Percentiles rank a stretch among this genome's conserved stretches.
Evolutionary conservation across 2,797 vertebrate species (phyloP).

Genomic region (Lagorchestes hirsutus): DNA sequence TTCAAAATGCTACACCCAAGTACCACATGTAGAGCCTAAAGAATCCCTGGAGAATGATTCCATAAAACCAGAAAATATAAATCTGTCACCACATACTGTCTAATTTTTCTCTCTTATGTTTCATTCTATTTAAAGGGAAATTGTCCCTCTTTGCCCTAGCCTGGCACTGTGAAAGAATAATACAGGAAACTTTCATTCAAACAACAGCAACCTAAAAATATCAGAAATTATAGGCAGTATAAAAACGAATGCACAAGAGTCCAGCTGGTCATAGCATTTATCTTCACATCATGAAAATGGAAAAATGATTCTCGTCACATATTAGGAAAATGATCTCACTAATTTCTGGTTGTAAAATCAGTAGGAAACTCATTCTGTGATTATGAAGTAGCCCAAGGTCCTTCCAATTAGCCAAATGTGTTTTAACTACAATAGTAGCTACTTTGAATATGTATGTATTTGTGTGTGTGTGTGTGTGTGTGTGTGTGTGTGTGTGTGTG

Average conservation of each 20-base stretch:
- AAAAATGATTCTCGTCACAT: not conserved
- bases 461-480: not conserved
- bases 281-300: not conserved
- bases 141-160: conserved; percentile 7
- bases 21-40: not conserved
- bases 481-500: too few species aligned
- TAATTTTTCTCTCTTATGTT: conserved; percentile 31
- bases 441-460: not conserved
- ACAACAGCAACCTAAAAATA: conserved; percentile 16
- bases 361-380: conserved; percentile 23
- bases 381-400: conserved; percentile 27
- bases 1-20: conserved; percentile 11
- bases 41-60: conserved; percentile 1
- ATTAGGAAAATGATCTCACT: conserved; percentile 27
- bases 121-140: conserved; percentile 41
- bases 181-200: conserved; percentile 24
- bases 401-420: not conserved
- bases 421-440: not conserved
- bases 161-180: not conserved
- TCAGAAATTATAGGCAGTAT: conserved; percentile 23
- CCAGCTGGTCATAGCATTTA: conserved; percentile 19
- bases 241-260: conserved; percentile 35
- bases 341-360: conserved; percentile 51
- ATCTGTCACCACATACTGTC: not conserved
- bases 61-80: conserved; percentile 45